Evolutionary conservation across 2,888 invertebrate genomes (phyloP).

Genomic region (Trachelus stipa): DNA sequence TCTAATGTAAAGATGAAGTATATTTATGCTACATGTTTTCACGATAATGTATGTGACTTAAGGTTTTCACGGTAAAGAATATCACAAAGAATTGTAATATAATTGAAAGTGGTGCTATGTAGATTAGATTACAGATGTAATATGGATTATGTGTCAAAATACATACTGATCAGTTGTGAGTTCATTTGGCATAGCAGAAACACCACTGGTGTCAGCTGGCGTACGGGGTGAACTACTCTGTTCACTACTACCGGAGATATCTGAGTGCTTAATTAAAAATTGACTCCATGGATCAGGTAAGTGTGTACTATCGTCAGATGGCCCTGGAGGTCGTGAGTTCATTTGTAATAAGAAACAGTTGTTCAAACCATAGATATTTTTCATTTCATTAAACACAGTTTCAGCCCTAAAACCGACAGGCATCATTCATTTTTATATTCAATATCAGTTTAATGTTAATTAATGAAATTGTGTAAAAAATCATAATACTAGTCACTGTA

Average conservation of each 20-base stretch:
- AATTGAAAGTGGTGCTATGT: not conserved
- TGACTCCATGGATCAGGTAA: slow-evolving; percentile 89
- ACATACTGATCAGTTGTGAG: slow-evolving; percentile 50
- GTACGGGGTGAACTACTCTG: slow-evolving; percentile 71
- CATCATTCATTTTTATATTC: not conserved
- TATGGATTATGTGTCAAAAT: not conserved
- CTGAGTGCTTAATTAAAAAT: slow-evolving; percentile 74
- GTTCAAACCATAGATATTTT: slow-evolving; percentile 86
- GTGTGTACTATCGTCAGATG: slow-evolving; percentile 68
- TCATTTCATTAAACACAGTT: slow-evolving; percentile 84
- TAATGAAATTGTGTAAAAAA: slow-evolving; percentile 7
- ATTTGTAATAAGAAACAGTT: slow-evolving; percentile 91
- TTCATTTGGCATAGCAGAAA: slow-evolving; percentile 66
- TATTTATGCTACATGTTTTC: not conserved
- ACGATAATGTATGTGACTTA: not conserved
- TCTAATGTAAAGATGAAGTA: slow-evolving; percentile 33
- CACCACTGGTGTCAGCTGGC: slow-evolving; percentile 69
- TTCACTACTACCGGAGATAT: slow-evolving; percentile 61
- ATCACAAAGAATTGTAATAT: not conserved
- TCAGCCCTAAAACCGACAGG: slow-evolving; percentile 76
- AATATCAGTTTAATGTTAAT: not conserved
- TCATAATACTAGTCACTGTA: slow-evolving; percentile 4
- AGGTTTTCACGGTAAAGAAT: not conserved
- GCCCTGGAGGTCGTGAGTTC: slow-evolving; percentile 80
- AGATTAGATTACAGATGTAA: not conserved